Base-by-base conservation (phyloP, 2,797 vertebrate genomes). In the Pseudochirops corinnae region DNA sequence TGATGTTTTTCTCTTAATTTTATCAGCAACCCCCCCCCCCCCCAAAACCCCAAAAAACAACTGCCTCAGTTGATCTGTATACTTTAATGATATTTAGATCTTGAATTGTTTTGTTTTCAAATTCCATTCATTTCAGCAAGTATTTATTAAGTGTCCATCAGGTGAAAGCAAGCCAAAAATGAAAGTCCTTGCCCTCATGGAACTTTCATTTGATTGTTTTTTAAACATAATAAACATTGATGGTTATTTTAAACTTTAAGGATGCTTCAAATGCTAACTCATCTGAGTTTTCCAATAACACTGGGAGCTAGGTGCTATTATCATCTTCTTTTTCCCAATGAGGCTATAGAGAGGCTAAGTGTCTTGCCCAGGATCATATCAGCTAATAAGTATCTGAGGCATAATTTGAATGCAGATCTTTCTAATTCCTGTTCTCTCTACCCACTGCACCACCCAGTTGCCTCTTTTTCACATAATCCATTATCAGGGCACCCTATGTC, bases 1-100 rank as follows among this genome's bases (percentile, higher is more conserved):
- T 97, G 91, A 62, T 60, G 9, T 52, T 58, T 60, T 87, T 9
- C 56, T 91, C 31, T 62, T 46, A 90, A 57, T 95, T 74, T 33
- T 31, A 93, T 90, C 39, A 28, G 39, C 67, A 82, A 24, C 53
- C 16, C 5, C 24, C 14, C 55, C 55, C 55, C 55, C 55, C n/a
- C n/a, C n/a, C n/a, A 53, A 6, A 4, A 56, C 14, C 2, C 26
- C 10, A 60, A 60, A 29, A 60, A 60, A 28, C 55, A 82, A 56
- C 6, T 93, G 93, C 56, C 74, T 95, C 55, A 33, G 56, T 67
- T 91, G 93, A 53, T 55, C 56, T 52, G 24, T 12, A 26, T 82
- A 94, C 57, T 28, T n/a, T 46, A 24, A 7, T 82, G 87, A 33
- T 90, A 58, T 67, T 56, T 58, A 24, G 50, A 26, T 50, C n/a